These are phyloP conservation scores for Odocoileus virginianus DNA, from an alignment of 2,113 vertebrate genomes.

Conservation along the genomic window DNA sequence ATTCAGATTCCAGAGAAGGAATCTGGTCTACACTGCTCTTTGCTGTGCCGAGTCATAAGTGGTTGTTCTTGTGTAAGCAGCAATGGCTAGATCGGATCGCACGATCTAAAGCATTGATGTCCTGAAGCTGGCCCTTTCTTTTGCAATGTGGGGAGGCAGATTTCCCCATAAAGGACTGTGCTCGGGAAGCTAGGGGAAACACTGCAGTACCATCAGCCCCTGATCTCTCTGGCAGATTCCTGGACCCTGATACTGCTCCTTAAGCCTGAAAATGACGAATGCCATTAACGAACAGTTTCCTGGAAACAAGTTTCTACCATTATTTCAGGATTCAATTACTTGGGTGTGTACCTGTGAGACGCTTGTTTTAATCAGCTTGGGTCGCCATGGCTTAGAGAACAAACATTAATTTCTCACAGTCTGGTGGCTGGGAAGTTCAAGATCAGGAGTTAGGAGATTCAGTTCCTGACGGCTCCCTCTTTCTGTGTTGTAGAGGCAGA, in stretches of 20 bases:
- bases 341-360: neutral
- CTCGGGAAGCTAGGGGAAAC: neutral
- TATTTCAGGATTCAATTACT: neutral
- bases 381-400: neutral
- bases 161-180: neutral
- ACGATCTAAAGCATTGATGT: neutral
- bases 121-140: neutral
- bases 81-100: neutral
- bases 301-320: neutral
- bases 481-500: neutral
- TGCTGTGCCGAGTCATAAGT: neutral
- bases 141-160: neutral
- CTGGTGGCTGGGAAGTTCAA: neutral
- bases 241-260: neutral
- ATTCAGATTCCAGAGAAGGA: neutral
- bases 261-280: neutral
- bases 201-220: neutral
- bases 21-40: neutral
- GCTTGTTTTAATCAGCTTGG: neutral
- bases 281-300: neutral
- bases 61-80: neutral
- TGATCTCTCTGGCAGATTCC: neutral
- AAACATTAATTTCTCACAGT: neutral
- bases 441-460: neutral
- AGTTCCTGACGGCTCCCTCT: neutral